phyloP scores from a whole-genome alignment of 2,888 invertebrate species.

The Uloborus plumipes region DNA sequence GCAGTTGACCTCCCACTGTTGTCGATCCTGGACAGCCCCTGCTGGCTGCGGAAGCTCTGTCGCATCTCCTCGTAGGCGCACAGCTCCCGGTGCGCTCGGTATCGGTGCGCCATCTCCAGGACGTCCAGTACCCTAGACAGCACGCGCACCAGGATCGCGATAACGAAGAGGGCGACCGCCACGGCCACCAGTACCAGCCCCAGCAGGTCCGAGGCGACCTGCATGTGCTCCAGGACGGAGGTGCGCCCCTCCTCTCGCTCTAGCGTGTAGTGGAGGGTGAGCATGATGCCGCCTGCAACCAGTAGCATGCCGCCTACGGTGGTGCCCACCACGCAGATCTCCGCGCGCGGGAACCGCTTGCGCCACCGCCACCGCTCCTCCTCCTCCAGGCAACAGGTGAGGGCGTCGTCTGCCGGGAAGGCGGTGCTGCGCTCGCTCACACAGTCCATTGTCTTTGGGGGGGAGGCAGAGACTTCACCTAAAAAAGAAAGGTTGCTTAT shows the following conservation, averaged over 20 bases:
- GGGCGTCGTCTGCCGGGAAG: conserved; percentile 15
- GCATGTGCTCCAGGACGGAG: conserved; percentile 9
- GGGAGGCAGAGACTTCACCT: not conserved
- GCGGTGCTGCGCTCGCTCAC: conserved; percentile 19
- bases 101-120: conserved; percentile 46
- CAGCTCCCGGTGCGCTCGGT: conserved; percentile 28
- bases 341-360: conserved; percentile 27
- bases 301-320: conserved; percentile 8
- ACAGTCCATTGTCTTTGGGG: conserved; percentile 16
- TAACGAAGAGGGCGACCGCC: conserved; percentile 4
- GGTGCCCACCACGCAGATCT: conserved; percentile 24
- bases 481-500: not conserved
- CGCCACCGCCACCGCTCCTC: not conserved
- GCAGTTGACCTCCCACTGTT: not conserved
- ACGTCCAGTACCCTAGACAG: conserved; percentile 20
- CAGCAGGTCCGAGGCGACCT: not conserved
- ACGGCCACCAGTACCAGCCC: conserved; percentile 5
- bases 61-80: conserved; percentile 50
- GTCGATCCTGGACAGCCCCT: not conserved
- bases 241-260: not conserved
- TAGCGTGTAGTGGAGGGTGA: conserved; percentile 17
- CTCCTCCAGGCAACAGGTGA: conserved; percentile 30
- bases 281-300: conserved; percentile 5
- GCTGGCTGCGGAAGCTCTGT: conserved; percentile 26
- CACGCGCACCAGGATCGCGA: conserved; percentile 5